Evolutionary conservation across 2,113 vertebrate species (phyloP), one percentile per base, ranked within the genome.

Genomic region (Oncorhynchus nerka): DNA sequence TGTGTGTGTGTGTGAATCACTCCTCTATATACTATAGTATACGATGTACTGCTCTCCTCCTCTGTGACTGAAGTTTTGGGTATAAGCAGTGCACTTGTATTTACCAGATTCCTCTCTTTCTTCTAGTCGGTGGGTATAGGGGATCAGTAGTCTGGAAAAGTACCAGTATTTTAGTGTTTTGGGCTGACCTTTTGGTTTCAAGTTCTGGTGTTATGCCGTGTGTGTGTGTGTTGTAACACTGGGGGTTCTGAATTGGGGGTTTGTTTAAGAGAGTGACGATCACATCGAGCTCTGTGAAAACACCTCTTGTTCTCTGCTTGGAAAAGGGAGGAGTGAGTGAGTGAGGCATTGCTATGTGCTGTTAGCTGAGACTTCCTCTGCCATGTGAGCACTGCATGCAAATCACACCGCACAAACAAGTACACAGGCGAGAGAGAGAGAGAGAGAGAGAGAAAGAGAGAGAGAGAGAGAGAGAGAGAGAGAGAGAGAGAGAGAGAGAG

Each of bases 331-430:
- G 68, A 48, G 66, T 11, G 22, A 32, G 77, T 45, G 87, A 79
- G 78, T 81, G 84, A 74, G 73, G 65, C 70, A 6, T 24, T 15
- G 75, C n/a, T 22, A 19, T 69, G 67, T 80, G 78, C 61, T 83
- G 68, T 24, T 62, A 75, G 76, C 75, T 73, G 86, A 92, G 83
- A 88, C 89, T 92, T 93, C 90, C 88, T 87, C 86, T 83, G 75
- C 77, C 59, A 83, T 89, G 79, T 73, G 84, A 90, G 82, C 81
- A 86, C 82, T 83, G 84, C 87, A 92, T 90, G 87, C 91, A 91
- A 91, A 92, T 92, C 83, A 87, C 91, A 89, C 85, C 83, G 81
- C 87, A 86, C 86, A 92, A 93, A 92, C 87, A 89, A 91, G 89
- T 80, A 84, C 84, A 86, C 76, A 80, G 76, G 87, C 87, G 83